Conservation (phyloP, 2,888 invertebrate species). For the Drosophila pseudotakahashii region DNA sequence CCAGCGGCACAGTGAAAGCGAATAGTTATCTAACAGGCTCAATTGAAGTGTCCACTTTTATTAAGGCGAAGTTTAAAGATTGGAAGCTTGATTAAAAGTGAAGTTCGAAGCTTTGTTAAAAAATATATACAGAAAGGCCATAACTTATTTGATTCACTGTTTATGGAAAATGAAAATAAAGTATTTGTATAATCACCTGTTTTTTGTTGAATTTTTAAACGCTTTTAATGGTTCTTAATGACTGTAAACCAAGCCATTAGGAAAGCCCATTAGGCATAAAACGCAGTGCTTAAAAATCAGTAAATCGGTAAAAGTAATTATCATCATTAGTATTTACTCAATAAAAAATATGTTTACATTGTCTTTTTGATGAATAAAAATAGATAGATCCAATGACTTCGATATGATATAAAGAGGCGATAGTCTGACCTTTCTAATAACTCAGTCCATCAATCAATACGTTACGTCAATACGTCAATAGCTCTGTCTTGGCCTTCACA, state of each 20-base stretch:
- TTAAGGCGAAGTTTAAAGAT: not conserved
- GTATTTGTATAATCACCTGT: not conserved
- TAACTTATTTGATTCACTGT: not conserved
- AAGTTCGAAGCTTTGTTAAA: not conserved
- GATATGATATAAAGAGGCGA: not conserved
- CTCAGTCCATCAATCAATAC: conserved; percentile 30
- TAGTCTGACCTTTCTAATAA: conserved; percentile 30
- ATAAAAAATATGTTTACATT: not conserved
- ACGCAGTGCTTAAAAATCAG: not conserved
- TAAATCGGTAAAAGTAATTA: not conserved
- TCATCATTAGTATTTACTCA: not conserved
- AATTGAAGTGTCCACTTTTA: conserved; percentile 10
- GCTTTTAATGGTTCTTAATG: conserved; percentile 1
- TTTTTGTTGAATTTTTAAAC: not conserved
- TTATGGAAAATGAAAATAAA: not conserved
- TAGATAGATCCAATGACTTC: conserved; percentile 7
- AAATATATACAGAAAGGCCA: not conserved
- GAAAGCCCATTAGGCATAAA: not conserved
- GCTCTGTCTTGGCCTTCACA: conserved; percentile 29
- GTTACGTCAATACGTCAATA: conserved; percentile 27
- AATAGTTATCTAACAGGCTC: conserved; percentile 34
- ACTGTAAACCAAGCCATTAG: not conserved
- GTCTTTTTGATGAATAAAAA: not conserved
- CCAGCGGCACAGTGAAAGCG: conserved; percentile 38
- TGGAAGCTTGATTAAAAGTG: not conserved